Conservation (phyloP, 1,140 invertebrate species). For the Probaryconus sp. region DNA sequence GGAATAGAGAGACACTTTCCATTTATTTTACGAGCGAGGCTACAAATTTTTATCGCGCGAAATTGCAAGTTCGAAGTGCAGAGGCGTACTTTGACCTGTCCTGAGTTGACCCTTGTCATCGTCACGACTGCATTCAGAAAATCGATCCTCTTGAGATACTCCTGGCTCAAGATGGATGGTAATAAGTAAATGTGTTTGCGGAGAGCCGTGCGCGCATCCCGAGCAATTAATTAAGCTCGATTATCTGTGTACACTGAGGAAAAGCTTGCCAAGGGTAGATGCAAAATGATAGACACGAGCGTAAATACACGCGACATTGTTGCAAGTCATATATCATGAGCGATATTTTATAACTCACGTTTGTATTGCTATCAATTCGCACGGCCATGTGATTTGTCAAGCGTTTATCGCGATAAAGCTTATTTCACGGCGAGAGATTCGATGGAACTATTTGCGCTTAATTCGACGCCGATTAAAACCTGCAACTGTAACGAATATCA, state of each 20-base stretch:
- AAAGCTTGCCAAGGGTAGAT: slow-evolving; percentile 54
- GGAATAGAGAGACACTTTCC: slow-evolving; percentile 5
- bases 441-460: slow-evolving; percentile 43
- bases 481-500: no score
- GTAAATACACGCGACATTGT: slow-evolving; percentile 61
- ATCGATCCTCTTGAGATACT: slow-evolving; percentile 72
- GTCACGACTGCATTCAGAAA: slow-evolving; percentile 69
- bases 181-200: slow-evolving; percentile 78
- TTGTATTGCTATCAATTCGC: slow-evolving; percentile 39
- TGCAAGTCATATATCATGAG: slow-evolving; percentile 50
- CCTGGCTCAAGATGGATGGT: slow-evolving; percentile 73
- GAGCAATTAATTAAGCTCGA: slow-evolving; percentile 77
- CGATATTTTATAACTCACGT: slow-evolving; percentile 46
- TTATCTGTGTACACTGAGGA: slow-evolving; percentile 74
- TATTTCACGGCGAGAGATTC: slow-evolving; percentile 23
- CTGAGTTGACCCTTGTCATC: slow-evolving; percentile 67
- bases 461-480: slow-evolving; percentile 25
- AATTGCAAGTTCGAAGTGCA: slow-evolving; percentile 23
- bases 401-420: slow-evolving; percentile 36
- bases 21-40: slow-evolving; percentile 26
- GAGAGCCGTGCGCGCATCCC: slow-evolving; percentile 70
- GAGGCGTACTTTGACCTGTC: slow-evolving; percentile 62
- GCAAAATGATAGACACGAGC: slow-evolving; percentile 67
- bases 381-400: slow-evolving; percentile 41
- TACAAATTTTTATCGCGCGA: slow-evolving; percentile 36